Conservation (phyloP, 2,113 vertebrate genomes). For the Perca flavescens region DNA sequence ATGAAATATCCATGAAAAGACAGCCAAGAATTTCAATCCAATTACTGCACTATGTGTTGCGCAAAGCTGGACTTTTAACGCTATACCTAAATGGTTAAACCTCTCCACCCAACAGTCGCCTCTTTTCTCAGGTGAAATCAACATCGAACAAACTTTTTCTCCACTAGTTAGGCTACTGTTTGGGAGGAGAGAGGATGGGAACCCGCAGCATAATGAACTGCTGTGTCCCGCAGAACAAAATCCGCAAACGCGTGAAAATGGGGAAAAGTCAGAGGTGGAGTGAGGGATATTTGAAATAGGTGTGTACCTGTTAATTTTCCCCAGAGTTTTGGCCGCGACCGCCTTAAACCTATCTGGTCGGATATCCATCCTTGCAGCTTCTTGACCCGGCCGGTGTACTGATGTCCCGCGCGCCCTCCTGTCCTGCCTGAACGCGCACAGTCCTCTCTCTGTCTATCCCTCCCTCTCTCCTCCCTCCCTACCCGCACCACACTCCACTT, state of each 20-base stretch:
- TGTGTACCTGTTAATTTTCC: slow-evolving; percentile 86
- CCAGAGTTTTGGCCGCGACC: slow-evolving; percentile 83
- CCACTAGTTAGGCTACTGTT: background rate
- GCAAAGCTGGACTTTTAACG: slow-evolving; percentile 10
- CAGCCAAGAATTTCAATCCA: background rate
- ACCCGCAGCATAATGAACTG: background rate
- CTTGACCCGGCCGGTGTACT: slow-evolving; percentile 81
- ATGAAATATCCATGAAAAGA: background rate
- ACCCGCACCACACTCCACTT: slow-evolving; percentile 5
- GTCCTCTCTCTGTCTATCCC: slow-evolving; percentile 34
- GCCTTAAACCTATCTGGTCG: slow-evolving; percentile 87
- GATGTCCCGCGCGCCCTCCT: slow-evolving; percentile 75
- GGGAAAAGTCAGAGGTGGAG: slow-evolving; percentile 11
- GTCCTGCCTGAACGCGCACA: slow-evolving; percentile 63
- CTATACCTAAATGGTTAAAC: background rate
- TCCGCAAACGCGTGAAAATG: slow-evolving; percentile 16
- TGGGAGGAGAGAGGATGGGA: slow-evolving; percentile 4
- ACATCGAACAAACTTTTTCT: slow-evolving; percentile 38
- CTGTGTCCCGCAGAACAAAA: background rate
- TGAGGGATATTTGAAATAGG: background rate
- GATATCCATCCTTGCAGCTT: slow-evolving; percentile 86
- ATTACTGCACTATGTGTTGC: background rate
- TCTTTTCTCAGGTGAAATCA: background rate
- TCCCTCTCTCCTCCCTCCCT: slow-evolving; percentile 39
- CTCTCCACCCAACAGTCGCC: background rate